Evolutionary conservation across 2,113 vertebrate species (phyloP).

Genomic region (Myotis davidii): DNA sequence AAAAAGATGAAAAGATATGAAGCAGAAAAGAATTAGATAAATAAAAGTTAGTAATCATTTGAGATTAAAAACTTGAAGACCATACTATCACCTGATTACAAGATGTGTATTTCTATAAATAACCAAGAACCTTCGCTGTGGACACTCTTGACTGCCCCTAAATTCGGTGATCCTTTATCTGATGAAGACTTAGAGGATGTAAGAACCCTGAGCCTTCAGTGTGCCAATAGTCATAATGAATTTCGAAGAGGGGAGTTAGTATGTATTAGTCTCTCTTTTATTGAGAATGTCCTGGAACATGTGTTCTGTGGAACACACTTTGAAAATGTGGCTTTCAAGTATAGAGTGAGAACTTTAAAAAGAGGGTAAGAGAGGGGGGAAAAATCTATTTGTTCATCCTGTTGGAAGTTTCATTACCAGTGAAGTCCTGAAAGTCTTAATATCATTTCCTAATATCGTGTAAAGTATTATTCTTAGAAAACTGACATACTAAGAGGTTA

Average conservation of each 20-base stretch:
- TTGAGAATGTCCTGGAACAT: background rate
- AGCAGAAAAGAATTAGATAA: conserved; percentile 8
- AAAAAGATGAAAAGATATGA: conserved; percentile 11
- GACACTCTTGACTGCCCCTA: background rate
- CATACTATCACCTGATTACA: background rate
- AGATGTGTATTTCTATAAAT: background rate
- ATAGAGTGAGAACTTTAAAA: conserved; percentile 1
- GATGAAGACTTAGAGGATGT: background rate
- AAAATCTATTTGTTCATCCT: background rate
- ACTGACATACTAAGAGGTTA: background rate
- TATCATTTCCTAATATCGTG: background rate
- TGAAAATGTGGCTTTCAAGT: background rate
- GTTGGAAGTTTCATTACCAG: background rate
- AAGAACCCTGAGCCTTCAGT: background rate
- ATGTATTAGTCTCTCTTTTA: background rate
- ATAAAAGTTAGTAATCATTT: background rate
- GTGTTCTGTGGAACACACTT: conserved; percentile 1
- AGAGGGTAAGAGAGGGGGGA: background rate
- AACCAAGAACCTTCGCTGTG: background rate
- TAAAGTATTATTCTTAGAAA: conserved; percentile 28
- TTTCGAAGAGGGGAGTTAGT: background rate
- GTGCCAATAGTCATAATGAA: background rate
- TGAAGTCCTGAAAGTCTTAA: background rate
- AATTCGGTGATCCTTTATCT: background rate
- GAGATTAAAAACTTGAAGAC: background rate